These are phyloP conservation scores for Rhodophaea formosa DNA, from an alignment of 2,888 invertebrate genomes.

Conservation along the genomic window DNA sequence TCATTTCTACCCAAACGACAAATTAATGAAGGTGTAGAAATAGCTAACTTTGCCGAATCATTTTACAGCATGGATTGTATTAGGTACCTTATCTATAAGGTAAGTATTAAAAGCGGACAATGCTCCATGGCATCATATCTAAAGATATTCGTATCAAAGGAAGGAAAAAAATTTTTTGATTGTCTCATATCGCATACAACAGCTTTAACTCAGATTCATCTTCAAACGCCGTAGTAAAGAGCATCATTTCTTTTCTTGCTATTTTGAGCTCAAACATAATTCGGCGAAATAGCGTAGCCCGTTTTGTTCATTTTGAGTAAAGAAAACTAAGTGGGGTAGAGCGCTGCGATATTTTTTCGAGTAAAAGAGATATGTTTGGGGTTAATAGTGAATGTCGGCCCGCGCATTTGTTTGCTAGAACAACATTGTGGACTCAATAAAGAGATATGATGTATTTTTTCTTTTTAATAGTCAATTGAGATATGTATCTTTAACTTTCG, in stretches of 20 bases:
- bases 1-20: conserved; percentile 2
- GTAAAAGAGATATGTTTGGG: conserved; percentile 2
- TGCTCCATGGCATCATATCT: too few species aligned
- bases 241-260: not conserved
- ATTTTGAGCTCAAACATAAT: conserved; percentile 4
- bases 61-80: too few species aligned
- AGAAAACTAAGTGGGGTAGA: conserved; percentile 16
- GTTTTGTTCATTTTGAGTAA: conserved; percentile 16
- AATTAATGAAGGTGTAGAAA: not conserved
- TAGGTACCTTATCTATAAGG: too few species aligned
- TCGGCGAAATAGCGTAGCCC: conserved; percentile 1
- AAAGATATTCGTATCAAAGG: too few species aligned
- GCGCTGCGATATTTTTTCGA: conserved; percentile 11
- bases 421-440: not conserved
- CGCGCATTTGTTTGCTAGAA: conserved; percentile 7
- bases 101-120: too few species aligned
- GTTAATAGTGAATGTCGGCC: conserved; percentile 7
- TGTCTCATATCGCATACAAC: too few species aligned
- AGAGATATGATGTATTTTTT: not conserved
- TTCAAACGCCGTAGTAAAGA: not conserved
- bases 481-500: too few species aligned
- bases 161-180: too few species aligned
- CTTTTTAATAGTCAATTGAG: too few species aligned
- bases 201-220: too few species aligned
- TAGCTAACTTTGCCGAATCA: too few species aligned